phyloP scores from a whole-genome alignment of 2,888 invertebrate species.

The Sphinx pinastri region DNA sequence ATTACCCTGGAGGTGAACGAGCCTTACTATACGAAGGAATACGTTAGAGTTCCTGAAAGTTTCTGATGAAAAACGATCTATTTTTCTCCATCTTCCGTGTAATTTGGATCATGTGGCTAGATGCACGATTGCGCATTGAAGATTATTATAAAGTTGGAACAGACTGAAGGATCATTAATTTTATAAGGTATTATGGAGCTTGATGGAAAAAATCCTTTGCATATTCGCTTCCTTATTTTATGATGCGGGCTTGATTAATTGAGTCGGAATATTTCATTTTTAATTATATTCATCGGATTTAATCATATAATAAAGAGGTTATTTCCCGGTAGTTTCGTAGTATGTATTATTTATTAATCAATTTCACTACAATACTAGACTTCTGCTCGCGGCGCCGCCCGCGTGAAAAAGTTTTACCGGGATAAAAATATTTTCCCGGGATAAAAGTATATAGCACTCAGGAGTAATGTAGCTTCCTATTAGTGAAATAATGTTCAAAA shows the following conservation, averaged over 20 bases:
- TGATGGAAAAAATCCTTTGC: background rate
- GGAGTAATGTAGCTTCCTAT: too few relatives aligned
- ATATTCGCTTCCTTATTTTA: background rate
- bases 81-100: slow-evolving; percentile 68
- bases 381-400: too few relatives aligned
- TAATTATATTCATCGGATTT: background rate
- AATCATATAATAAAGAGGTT: too few relatives aligned
- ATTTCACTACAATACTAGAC: too few relatives aligned
- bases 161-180: slow-evolving; percentile 64
- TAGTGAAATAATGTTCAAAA: too few relatives aligned
- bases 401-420: too few relatives aligned
- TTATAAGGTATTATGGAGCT: slow-evolving; percentile 49
- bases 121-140: slow-evolving; percentile 65
- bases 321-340: too few relatives aligned
- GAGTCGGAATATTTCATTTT: background rate
- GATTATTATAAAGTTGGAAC: slow-evolving; percentile 68
- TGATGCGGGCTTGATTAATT: background rate
- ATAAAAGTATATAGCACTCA: too few relatives aligned
- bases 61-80: slow-evolving; percentile 67
- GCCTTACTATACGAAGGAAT: background rate
- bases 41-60: slow-evolving; percentile 37
- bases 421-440: too few relatives aligned
- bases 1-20: too few relatives aligned
- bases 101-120: slow-evolving; percentile 72
- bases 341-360: too few relatives aligned